Percentiles rank a stretch among this genome's conserved stretches.
Conservation (phyloP, 2,888 invertebrate species). For the Drosophila conformis region DNA sequence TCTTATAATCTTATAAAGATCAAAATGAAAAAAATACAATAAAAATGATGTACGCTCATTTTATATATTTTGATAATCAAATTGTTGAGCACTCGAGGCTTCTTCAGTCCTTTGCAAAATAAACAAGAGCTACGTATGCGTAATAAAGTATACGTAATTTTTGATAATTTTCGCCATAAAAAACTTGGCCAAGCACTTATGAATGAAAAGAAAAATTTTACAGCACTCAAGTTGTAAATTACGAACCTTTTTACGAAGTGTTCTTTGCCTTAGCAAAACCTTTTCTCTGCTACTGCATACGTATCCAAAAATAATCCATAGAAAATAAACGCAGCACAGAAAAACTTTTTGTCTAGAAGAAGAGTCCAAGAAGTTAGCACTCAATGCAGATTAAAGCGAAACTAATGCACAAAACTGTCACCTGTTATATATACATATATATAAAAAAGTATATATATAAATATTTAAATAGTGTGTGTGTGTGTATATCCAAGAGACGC, state of each 20-base stretch:
- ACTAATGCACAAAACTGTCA: slow-evolving; percentile 47
- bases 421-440: slow-evolving; percentile 18
- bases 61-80: neutral
- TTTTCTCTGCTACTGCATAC: slow-evolving; percentile 11
- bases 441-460: neutral
- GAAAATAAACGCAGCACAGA: slow-evolving; percentile 1
- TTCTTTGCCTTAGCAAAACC: slow-evolving; percentile 24
- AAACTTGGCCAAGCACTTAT: slow-evolving; percentile 26
- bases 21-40: neutral
- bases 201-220: slow-evolving; percentile 4
- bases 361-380: slow-evolving; percentile 50
- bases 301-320: slow-evolving; percentile 57
- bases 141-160: slow-evolving; percentile 25
- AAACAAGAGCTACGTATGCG: slow-evolving; percentile 31
- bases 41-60: slow-evolving; percentile 3
- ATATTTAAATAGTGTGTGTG: slow-evolving; percentile 1
- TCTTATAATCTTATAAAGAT: neutral
- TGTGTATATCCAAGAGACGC: slow-evolving; percentile 42
- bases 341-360: slow-evolving; percentile 13
- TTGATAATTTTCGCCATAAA: slow-evolving; percentile 4
- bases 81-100: neutral
- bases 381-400: slow-evolving; percentile 53
- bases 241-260: slow-evolving; percentile 39
- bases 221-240: slow-evolving; percentile 35
- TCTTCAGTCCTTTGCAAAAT: neutral